These are phyloP conservation scores for Xestia sexstrigata DNA, from an alignment of 2,888 invertebrate species.

Conservation along the genomic window DNA sequence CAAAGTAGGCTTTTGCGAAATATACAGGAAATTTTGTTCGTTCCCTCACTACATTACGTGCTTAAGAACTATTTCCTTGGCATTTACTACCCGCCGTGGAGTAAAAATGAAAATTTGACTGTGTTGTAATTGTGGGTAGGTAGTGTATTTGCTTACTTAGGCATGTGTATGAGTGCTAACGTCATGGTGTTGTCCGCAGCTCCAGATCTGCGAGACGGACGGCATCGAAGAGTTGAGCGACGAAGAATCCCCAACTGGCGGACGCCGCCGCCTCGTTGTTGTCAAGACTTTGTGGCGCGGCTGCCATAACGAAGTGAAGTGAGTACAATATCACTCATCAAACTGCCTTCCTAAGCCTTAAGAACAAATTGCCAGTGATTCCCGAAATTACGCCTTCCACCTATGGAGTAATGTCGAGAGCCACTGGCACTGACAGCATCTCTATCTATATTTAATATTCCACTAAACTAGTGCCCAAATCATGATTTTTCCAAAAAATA, in stretches of 20 bases:
- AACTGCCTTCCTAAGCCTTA: too few relatives aligned
- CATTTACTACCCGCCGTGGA: constrained; percentile 77
- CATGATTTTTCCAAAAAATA: neutral
- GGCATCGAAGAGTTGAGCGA: constrained; percentile 93
- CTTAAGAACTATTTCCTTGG: constrained; percentile 85
- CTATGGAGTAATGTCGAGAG: neutral
- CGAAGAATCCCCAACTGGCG: constrained; percentile 92
- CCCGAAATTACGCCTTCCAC: neutral
- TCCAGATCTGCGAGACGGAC: constrained; percentile 94
- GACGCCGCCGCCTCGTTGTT: constrained; percentile 93
- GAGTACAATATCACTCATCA: constrained; percentile 63
- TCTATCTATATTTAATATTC: neutral
- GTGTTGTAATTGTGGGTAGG: constrained; percentile 64
- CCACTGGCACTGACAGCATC: neutral
- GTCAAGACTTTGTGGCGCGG: constrained; percentile 95
- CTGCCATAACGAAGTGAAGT: constrained; percentile 92
- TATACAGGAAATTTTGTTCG: constrained; percentile 82
- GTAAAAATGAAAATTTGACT: constrained; percentile 81
- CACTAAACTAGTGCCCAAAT: neutral
- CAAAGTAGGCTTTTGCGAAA: constrained; percentile 88
- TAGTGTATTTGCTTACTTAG: too few relatives aligned
- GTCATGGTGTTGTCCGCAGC: constrained; percentile 81
- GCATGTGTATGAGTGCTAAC: neutral
- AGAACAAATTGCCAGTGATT: neutral
- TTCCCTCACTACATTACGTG: constrained; percentile 83